Percentiles rank a stretch among this genome's conserved stretches.
Conservation (phyloP, 2,113 vertebrate species). For the Cavia porcellus region DNA sequence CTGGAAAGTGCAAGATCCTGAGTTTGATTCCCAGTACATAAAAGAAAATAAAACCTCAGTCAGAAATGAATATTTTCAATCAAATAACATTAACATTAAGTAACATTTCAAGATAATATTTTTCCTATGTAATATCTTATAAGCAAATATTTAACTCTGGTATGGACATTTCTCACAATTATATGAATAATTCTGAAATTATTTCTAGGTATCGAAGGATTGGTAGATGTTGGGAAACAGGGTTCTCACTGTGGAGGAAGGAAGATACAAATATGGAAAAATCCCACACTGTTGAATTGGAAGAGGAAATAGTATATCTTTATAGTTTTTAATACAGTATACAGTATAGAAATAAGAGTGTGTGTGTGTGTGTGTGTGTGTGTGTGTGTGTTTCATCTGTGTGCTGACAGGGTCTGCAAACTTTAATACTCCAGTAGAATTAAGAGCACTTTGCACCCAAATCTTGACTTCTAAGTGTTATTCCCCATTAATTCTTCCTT, state of each 20-base stretch:
- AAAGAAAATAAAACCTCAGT: no score
- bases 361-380: background rate
- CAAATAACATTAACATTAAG: background rate
- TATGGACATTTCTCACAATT: background rate
- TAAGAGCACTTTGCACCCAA: background rate
- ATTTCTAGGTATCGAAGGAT: background rate
- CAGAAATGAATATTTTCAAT: conserved; percentile 44
- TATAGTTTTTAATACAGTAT: background rate
- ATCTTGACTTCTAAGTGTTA: background rate
- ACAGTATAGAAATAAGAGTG: background rate
- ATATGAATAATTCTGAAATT: conserved; percentile 1
- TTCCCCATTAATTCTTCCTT: background rate
- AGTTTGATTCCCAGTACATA: no score
- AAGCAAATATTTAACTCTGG: background rate
- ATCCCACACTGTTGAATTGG: background rate
- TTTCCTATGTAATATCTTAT: background rate
- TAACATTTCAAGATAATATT: background rate
- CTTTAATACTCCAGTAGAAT: background rate
- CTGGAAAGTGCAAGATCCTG: no score
- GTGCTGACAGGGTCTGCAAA: background rate
- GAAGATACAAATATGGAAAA: background rate
- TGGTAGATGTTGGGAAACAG: background rate
- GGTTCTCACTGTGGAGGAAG: background rate
- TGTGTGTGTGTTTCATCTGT: background rate
- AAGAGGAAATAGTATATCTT: background rate